Evolutionary conservation across 2,113 vertebrate species (phyloP).

Genomic region (Cyanistes caeruleus): DNA sequence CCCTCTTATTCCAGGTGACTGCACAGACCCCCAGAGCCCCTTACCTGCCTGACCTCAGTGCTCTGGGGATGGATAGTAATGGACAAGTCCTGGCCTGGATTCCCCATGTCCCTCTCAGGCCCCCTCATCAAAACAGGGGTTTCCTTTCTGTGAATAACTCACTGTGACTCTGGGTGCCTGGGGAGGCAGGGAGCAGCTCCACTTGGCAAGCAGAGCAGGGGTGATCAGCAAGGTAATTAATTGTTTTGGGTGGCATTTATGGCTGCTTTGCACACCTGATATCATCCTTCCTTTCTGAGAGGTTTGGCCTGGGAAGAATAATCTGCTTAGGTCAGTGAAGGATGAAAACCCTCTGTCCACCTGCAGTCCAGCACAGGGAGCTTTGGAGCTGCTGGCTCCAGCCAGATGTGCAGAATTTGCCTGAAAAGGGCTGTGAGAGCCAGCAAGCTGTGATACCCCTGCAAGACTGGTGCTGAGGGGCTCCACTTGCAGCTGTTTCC

Average conservation of each 20-base stretch:
- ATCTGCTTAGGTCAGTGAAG: neutral
- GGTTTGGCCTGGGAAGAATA: neutral
- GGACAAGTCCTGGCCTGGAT: conserved; percentile 2
- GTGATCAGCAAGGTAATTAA: neutral
- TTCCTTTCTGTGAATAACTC: neutral
- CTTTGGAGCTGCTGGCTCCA: rapidly evolving
- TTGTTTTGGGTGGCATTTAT: neutral
- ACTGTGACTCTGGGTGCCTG: neutral
- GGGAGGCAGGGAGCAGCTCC: neutral
- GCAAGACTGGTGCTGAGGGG: rapidly evolving
- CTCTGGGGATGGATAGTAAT: neutral
- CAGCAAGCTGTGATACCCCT: neutral
- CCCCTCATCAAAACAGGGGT: neutral
- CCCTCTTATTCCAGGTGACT: conserved; percentile 31
- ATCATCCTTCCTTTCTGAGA: neutral
- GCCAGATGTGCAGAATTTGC: neutral
- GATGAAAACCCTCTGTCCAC: neutral
- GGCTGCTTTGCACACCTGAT: neutral
- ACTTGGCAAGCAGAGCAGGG: neutral
- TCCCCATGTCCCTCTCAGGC: neutral
- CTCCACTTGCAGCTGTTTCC: neutral
- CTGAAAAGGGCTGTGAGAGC: neutral
- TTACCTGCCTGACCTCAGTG: neutral
- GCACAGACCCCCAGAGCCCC: neutral
- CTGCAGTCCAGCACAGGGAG: neutral